Conservation (phyloP, 2,113 vertebrate genomes). For the Corythaixoides concolor region DNA sequence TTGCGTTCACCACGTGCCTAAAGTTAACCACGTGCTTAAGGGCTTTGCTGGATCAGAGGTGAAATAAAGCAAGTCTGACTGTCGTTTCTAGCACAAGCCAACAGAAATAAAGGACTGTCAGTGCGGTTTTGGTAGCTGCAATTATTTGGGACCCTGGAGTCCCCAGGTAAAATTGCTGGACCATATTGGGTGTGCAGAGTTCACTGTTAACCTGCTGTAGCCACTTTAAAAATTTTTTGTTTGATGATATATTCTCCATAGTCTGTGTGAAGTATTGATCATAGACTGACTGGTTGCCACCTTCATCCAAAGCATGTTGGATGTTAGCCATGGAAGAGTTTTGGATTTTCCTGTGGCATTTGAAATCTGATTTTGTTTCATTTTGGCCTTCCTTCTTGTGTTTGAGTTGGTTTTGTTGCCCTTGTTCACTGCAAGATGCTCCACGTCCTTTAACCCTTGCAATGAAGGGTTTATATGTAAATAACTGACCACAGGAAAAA, state of each 20-base stretch:
- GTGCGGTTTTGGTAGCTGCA: background rate
- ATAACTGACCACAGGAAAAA: background rate
- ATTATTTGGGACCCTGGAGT: background rate
- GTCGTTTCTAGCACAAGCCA: background rate
- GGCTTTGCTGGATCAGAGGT: background rate
- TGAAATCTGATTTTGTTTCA: background rate
- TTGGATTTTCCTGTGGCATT: background rate
- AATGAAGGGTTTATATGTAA: background rate
- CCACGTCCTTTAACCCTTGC: background rate
- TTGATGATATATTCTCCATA: background rate
- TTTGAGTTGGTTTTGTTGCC: background rate
- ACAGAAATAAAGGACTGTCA: background rate
- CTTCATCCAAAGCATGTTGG: background rate
- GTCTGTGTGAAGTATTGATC: background rate
- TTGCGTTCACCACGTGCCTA: background rate
- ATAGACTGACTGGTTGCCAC: background rate
- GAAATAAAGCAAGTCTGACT: background rate
- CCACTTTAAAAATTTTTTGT: background rate
- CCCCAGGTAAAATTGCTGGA: background rate
- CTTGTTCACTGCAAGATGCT: rapidly evolving
- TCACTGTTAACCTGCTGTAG: background rate
- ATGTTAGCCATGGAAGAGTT: background rate
- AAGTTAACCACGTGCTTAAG: background rate
- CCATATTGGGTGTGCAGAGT: background rate
- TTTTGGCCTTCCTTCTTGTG: background rate